phyloP scores from a whole-genome alignment of 2,113 vertebrate genomes.

The Plecotus auritus region DNA sequence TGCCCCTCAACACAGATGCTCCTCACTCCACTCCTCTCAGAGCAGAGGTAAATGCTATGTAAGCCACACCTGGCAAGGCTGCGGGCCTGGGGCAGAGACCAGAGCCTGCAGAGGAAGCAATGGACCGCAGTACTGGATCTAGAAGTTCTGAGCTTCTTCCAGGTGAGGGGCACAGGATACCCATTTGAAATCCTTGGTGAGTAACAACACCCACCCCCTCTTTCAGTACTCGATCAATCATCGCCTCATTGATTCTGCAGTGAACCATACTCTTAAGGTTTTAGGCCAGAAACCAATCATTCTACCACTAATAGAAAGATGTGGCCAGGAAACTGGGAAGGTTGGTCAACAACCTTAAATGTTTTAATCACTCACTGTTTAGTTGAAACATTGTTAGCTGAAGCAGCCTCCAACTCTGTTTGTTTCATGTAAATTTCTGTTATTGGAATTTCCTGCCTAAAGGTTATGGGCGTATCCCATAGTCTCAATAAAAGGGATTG shows the following conservation, averaged over 20 bases:
- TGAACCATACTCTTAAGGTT: background rate
- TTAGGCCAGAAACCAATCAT: too few relatives aligned
- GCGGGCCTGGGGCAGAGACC: background rate
- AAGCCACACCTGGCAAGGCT: background rate
- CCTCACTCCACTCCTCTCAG: background rate
- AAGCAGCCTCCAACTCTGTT: too few relatives aligned
- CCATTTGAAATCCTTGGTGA: background rate
- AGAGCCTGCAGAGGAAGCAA: background rate
- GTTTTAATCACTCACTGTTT: too few relatives aligned
- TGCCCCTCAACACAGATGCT: background rate
- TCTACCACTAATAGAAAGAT: too few relatives aligned
- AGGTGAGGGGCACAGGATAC: background rate
- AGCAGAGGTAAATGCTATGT: background rate
- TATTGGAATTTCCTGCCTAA: too few relatives aligned
- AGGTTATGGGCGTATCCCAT: too few relatives aligned
- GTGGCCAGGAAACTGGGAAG: too few relatives aligned
- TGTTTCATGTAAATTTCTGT: too few relatives aligned
- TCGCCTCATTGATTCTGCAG: background rate
- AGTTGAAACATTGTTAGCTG: too few relatives aligned
- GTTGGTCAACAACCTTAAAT: too few relatives aligned
- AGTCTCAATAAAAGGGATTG: too few relatives aligned
- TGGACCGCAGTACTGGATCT: background rate
- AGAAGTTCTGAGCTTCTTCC: background rate
- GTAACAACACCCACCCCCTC: background rate
- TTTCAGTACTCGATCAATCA: background rate